Evolutionary conservation across 2,888 invertebrate species (phyloP).

Genomic region (Drosophila peninsularis): DNA sequence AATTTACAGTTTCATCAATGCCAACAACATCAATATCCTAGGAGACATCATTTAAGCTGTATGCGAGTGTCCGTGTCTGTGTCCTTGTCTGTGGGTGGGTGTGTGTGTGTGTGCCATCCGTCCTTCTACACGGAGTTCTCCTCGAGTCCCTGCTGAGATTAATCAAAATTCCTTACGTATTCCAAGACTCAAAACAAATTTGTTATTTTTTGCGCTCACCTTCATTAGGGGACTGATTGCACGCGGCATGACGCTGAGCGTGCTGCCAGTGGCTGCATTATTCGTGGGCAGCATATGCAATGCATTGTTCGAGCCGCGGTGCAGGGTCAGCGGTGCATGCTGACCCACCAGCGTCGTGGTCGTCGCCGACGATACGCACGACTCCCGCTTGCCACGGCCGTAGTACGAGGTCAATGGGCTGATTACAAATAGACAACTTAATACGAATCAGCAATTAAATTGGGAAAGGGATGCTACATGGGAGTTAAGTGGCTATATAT

Average conservation of each 20-base stretch:
- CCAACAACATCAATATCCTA: conserved; percentile 27
- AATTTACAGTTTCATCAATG: conserved; percentile 40
- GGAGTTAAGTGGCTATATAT: not conserved
- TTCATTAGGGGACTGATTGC: conserved; percentile 84
- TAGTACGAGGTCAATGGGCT: conserved; percentile 88
- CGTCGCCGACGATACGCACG: conserved; percentile 91
- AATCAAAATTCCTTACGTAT: conserved; percentile 2
- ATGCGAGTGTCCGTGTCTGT: not conserved
- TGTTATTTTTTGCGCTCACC: conserved; percentile 61
- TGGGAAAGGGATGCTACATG: not conserved
- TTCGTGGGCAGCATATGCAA: conserved; percentile 81
- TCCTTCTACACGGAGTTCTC: conserved; percentile 83
- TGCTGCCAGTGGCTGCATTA: conserved; percentile 62
- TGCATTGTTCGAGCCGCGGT: conserved; percentile 84
- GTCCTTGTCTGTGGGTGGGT: not conserved
- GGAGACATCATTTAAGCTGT: conserved; percentile 39
- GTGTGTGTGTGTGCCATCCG: not conserved
- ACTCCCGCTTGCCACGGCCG: conserved; percentile 89
- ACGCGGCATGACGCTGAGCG: conserved; percentile 78
- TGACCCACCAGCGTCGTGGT: conserved; percentile 90
- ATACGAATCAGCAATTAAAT: conserved; percentile 24
- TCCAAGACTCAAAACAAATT: not conserved
- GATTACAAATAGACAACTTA: conserved; percentile 60
- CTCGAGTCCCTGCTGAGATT: conserved; percentile 82
- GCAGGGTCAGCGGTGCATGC: conserved; percentile 78